Evolutionary conservation across 2,113 vertebrate genomes (phyloP).

Genomic region (Anguilla rostrata): DNA sequence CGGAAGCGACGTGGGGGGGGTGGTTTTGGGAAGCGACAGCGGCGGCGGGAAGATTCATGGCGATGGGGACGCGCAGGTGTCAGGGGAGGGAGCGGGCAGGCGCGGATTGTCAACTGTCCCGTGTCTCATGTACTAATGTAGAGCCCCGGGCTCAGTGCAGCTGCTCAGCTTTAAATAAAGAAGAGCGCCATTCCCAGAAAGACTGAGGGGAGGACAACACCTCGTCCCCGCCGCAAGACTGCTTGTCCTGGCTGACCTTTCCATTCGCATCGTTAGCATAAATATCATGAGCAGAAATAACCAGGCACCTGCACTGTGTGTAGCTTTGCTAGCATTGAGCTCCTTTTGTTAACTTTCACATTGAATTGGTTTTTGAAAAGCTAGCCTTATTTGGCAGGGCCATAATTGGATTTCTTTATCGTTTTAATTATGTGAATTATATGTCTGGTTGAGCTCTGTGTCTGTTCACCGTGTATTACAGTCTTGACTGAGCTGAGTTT

Average conservation of each 20-base stretch:
- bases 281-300: not conserved
- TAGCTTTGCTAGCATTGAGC: not conserved
- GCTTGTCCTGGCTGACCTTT: constrained; percentile 42
- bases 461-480: not conserved
- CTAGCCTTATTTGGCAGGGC: constrained; percentile 14
- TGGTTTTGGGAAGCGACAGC: constrained; percentile 49
- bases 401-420: constrained; percentile 22
- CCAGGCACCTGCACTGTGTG: not conserved
- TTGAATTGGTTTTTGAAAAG: constrained; percentile 20
- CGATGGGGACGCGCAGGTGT: constrained; percentile 49
- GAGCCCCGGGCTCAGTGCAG: constrained; percentile 61
- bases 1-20: constrained; percentile 38
- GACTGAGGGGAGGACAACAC: constrained; percentile 24
- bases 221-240: constrained; percentile 30
- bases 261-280: not conserved
- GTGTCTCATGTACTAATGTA: constrained; percentile 54
- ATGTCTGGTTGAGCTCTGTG: not conserved
- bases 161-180: constrained; percentile 67
- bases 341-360: not conserved
- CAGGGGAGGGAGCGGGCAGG: constrained; percentile 57
- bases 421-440: constrained; percentile 24
- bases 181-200: constrained; percentile 41
- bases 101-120: constrained; percentile 52
- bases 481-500: not conserved
- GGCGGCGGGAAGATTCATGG: constrained; percentile 65